phyloP scores from a whole-genome alignment of 1,140 invertebrate species.

The Potamilus streckersoni region DNA sequence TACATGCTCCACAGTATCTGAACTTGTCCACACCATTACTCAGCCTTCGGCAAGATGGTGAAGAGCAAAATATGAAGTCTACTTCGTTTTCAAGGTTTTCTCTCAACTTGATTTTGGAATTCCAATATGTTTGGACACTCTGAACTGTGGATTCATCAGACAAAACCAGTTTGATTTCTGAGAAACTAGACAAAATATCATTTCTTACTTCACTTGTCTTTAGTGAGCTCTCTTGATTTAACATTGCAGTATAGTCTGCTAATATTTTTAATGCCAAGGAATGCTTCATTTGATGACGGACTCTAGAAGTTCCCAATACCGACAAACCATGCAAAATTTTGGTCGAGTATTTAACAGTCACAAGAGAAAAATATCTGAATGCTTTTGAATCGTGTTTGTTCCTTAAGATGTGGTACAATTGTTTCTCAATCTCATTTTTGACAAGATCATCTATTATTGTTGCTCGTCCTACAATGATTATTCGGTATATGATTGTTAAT shows the following conservation, averaged over 20 bases:
- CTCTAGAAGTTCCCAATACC: conserved; percentile 16
- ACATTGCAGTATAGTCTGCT: conserved; percentile 21
- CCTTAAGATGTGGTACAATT: conserved; percentile 29
- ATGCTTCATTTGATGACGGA: conserved; percentile 17
- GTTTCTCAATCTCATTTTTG: conserved; percentile 29
- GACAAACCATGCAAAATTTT: conserved; percentile 28
- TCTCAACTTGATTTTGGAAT: conserved; percentile 32
- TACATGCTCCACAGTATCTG: conserved; percentile 45
- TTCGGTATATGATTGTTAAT: conserved; percentile 23
- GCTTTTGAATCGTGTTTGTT: conserved; percentile 7
- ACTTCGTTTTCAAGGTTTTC: conserved; percentile 24
- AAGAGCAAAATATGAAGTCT: conserved; percentile 35
- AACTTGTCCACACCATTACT: conserved; percentile 30
- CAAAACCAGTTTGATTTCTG: conserved; percentile 8
- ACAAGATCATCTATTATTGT: conserved; percentile 24
- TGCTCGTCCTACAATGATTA: conserved; percentile 29
- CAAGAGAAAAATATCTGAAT: conserved; percentile 14
- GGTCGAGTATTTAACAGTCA: conserved; percentile 21
- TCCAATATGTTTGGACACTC: conserved; percentile 29
- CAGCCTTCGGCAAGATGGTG: conserved; percentile 33
- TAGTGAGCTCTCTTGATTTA: not conserved
- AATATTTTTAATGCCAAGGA: conserved; percentile 24
- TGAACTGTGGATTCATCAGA: conserved; percentile 8
- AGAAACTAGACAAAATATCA: conserved; percentile 4
- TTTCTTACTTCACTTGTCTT: conserved; percentile 1